phyloP scores from a whole-genome alignment of 2,113 vertebrate genomes.

The Piaya cayana region DNA sequence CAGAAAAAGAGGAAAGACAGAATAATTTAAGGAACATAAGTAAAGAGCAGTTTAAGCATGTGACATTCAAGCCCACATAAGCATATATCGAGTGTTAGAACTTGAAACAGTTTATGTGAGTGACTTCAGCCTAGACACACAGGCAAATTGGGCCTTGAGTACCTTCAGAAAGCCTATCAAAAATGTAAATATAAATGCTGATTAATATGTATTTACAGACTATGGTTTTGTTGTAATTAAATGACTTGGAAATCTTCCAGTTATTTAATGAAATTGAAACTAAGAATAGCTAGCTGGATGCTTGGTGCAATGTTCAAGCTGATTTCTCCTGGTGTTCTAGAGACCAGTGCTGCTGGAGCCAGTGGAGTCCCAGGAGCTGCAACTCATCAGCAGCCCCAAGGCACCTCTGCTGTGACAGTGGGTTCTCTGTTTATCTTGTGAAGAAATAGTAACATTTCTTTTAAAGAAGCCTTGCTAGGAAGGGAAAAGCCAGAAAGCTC shows the following conservation, averaged over 20 bases:
- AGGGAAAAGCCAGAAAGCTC: neutral
- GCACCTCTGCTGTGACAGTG: neutral
- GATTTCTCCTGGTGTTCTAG: neutral
- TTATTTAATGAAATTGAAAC: neutral
- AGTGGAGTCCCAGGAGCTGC: neutral
- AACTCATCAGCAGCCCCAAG: neutral
- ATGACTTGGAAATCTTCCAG: neutral
- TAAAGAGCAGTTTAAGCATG: conserved; percentile 2
- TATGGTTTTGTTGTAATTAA: neutral
- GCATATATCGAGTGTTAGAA: neutral
- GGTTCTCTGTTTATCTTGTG: neutral
- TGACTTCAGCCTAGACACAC: neutral
- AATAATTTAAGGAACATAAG: conserved; percentile 14
- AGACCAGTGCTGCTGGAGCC: neutral
- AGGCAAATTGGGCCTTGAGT: neutral
- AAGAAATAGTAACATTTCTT: neutral
- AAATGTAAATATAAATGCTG: neutral
- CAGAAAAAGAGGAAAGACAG: conserved; percentile 1
- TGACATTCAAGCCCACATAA: conserved; percentile 4
- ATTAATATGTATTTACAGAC: neutral
- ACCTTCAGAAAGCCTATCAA: neutral
- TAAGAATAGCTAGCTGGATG: neutral
- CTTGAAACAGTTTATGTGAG: neutral
- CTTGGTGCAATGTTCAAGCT: fast-evolving
- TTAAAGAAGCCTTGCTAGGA: neutral